A percentile compares a stretch with the other conserved stretches of the same genome.
These are phyloP conservation scores for Gavialis gangeticus DNA, from an alignment of 2,113 vertebrate genomes.

Conservation along the genomic window DNA sequence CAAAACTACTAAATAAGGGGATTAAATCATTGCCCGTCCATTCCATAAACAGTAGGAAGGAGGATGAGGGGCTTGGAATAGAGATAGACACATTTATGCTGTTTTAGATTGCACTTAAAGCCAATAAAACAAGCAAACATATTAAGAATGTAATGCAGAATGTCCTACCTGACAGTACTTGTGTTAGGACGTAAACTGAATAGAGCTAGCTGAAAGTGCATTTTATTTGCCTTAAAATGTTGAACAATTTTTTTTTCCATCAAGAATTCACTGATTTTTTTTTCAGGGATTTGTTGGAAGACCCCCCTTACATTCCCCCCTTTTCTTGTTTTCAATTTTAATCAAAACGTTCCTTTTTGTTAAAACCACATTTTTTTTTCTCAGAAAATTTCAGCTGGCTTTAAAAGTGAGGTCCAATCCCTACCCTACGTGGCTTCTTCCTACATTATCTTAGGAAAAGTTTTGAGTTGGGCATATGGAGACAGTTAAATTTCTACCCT, in stretches of 20 bases:
- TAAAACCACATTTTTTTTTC: neutral
- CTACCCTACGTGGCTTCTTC: neutral
- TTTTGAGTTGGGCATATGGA: neutral
- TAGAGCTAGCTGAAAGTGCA: neutral
- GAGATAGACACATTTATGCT: neutral
- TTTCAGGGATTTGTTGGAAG: neutral
- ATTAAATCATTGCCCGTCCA: neutral
- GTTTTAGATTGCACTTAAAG: neutral
- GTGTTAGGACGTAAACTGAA: neutral
- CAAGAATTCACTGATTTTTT: neutral
- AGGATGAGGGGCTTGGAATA: neutral
- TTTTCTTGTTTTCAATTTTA: neutral
- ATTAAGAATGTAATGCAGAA: neutral
- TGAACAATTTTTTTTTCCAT: neutral
- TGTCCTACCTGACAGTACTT: neutral
- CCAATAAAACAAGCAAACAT: neutral
- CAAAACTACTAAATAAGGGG: neutral
- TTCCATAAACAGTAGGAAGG: neutral
- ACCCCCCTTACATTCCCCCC: too few relatives aligned
- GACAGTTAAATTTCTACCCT: neutral
- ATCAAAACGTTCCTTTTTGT: neutral
- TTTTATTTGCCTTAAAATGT: neutral
- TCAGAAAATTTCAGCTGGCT: neutral
- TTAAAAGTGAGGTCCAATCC: neutral
- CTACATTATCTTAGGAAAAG: neutral